Evolutionary conservation across 2,888 invertebrate species (phyloP).

Genomic region (Lydus trimaculatus): DNA sequence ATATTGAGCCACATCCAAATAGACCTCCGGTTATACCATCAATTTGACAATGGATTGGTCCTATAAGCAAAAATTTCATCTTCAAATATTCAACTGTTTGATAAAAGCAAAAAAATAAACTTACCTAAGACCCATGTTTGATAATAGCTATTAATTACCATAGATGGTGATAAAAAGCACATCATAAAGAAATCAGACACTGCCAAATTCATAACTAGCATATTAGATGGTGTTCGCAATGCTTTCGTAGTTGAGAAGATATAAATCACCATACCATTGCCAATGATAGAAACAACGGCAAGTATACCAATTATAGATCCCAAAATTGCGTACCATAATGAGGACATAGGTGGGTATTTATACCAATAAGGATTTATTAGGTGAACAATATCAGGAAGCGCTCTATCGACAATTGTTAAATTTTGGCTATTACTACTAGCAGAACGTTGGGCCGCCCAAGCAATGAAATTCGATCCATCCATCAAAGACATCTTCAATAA

Average conservation of each 20-base stretch:
- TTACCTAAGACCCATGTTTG: slow-evolving; percentile 76
- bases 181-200: slow-evolving; percentile 93
- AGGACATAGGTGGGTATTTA: slow-evolving; percentile 88
- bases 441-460: slow-evolving; percentile 51
- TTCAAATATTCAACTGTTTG: background rate
- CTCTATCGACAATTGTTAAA: slow-evolving; percentile 84
- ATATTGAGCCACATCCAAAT: slow-evolving; percentile 90
- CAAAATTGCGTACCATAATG: slow-evolving; percentile 83
- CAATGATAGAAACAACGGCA: slow-evolving; percentile 64
- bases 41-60: slow-evolving; percentile 84
- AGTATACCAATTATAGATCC: slow-evolving; percentile 77
- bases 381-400: slow-evolving; percentile 76
- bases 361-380: slow-evolving; percentile 85
- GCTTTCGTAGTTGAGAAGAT: slow-evolving; percentile 77
- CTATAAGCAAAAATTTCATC: slow-evolving; percentile 52
- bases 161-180: slow-evolving; percentile 81
- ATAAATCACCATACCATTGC: slow-evolving; percentile 67
- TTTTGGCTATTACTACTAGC: slow-evolving; percentile 63
- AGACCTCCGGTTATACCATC: slow-evolving; percentile 88
- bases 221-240: slow-evolving; percentile 88
- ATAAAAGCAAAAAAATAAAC: slow-evolving; percentile 36
- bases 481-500: slow-evolving; percentile 58
- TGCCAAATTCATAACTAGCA: slow-evolving; percentile 90
- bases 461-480: slow-evolving; percentile 37
- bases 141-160: slow-evolving; percentile 84